phyloP scores from a whole-genome alignment of 2,113 vertebrate genomes.

The Gallinago paraguaiae region DNA sequence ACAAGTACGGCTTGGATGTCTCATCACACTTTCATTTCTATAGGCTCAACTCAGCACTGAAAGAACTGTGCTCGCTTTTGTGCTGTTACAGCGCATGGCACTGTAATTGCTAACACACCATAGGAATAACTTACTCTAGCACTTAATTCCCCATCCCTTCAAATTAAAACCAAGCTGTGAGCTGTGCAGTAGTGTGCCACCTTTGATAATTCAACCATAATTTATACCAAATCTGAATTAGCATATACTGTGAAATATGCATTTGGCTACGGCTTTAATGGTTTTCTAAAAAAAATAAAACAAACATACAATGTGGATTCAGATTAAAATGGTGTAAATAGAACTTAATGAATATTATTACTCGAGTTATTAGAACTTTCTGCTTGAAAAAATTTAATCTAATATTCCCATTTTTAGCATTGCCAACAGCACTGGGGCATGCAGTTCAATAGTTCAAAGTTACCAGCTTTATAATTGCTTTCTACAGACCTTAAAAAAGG shows the following conservation, averaged over 20 bases:
- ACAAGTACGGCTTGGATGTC: not conserved
- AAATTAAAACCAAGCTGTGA: not conserved
- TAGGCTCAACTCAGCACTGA: accelerated
- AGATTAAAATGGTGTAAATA: constrained; percentile 66
- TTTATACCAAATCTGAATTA: not conserved
- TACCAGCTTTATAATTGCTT: constrained; percentile 68
- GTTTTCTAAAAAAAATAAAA: not conserved
- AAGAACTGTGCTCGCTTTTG: accelerated
- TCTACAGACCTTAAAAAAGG: constrained; percentile 58
- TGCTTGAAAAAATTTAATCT: constrained; percentile 72
- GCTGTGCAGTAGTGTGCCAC: not conserved
- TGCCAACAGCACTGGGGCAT: constrained; percentile 44
- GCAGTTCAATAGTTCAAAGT: constrained; percentile 68
- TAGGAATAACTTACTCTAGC: not conserved
- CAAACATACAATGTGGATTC: constrained; percentile 11
- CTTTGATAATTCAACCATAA: not conserved
- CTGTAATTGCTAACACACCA: not conserved
- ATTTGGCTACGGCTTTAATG: not conserved
- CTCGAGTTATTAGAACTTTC: constrained; percentile 67
- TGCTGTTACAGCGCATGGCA: accelerated
- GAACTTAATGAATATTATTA: constrained; percentile 73
- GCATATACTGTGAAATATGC: not conserved
- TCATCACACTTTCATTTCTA: accelerated
- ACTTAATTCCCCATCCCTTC: not conserved
- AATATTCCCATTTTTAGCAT: constrained; percentile 54